A percentile compares a stretch with the other conserved stretches of the same genome.
Conservation (phyloP, 2,888 invertebrate species). For the Acheta domesticus region DNA sequence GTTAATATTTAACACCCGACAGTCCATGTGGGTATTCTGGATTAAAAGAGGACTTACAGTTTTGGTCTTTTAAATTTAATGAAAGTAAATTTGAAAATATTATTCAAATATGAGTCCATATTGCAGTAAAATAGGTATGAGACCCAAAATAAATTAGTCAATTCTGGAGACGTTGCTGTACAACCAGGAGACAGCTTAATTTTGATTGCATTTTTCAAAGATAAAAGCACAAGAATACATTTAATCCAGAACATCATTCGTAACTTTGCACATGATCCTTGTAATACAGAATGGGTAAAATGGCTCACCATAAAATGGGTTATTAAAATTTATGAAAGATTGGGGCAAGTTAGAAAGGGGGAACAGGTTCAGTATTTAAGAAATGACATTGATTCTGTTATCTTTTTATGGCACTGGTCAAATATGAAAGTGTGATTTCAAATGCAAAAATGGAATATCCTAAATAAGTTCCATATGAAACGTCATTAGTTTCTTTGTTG, state of each 20-base stretch:
- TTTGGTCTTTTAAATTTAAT: too few relatives aligned
- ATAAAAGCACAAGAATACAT: not conserved
- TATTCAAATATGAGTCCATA: too few relatives aligned
- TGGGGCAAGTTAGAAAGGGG: not conserved
- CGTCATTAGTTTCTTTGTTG: not conserved
- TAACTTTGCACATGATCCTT: conserved; percentile 18
- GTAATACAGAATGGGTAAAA: not conserved
- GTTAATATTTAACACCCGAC: not conserved
- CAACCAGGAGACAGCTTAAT: not conserved
- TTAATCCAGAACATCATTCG: conserved; percentile 5
- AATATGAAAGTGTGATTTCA: conserved; percentile 23
- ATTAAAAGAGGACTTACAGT: too few relatives aligned
- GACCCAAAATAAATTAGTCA: not conserved
- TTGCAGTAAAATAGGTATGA: too few relatives aligned
- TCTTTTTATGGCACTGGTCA: conserved; percentile 3
- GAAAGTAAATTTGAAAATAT: too few relatives aligned
- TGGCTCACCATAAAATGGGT: not conserved
- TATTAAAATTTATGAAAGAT: conserved; percentile 7
- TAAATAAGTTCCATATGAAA: not conserved
- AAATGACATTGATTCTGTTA: not conserved
- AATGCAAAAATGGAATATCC: not conserved
- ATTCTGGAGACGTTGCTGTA: not conserved
- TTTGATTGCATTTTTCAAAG: not conserved
- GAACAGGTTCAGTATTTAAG: not conserved
- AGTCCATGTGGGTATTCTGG: too few relatives aligned